Conservation (phyloP, 1,140 invertebrate genomes). For the Popillia japonica region DNA sequence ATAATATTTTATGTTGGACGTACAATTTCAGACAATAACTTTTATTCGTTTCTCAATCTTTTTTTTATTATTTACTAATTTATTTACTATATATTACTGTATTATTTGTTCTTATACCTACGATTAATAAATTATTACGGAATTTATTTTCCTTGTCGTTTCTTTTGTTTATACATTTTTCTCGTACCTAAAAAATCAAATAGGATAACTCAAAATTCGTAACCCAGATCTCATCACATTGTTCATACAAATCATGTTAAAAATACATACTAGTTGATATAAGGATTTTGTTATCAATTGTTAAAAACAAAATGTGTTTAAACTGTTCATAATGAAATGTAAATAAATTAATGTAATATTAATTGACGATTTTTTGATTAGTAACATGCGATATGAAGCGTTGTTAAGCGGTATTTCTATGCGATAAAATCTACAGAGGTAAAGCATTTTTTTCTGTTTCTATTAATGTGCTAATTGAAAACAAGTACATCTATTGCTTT, state of each 20-base stretch:
- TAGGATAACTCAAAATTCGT: conserved; percentile 1
- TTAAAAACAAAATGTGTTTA: conserved; percentile 25
- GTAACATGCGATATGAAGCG: neutral
- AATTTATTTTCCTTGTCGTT: conserved; percentile 13
- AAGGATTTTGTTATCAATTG: conserved; percentile 29
- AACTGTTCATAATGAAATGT: conserved; percentile 25
- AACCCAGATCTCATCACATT: conserved; percentile 8
- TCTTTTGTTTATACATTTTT: neutral
- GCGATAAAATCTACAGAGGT: neutral
- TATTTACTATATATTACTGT: conserved; percentile 9
- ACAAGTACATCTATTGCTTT: too few species aligned
- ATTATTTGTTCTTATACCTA: conserved; percentile 6
- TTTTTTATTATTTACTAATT: conserved; percentile 8
- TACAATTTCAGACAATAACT: conserved; percentile 30
- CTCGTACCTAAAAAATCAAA: neutral
- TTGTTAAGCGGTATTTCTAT: neutral
- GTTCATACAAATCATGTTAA: conserved; percentile 32
- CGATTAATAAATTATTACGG: conserved; percentile 1
- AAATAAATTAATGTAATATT: conserved; percentile 36
- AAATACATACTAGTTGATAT: conserved; percentile 28
- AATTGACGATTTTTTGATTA: conserved; percentile 2
- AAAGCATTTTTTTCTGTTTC: neutral
- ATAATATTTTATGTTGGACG: conserved; percentile 9
- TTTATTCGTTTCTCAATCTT: neutral
- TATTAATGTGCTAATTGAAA: too few species aligned